Conservation (phyloP, 2,797 vertebrate species). For the Fistularia tabacaria region DNA sequence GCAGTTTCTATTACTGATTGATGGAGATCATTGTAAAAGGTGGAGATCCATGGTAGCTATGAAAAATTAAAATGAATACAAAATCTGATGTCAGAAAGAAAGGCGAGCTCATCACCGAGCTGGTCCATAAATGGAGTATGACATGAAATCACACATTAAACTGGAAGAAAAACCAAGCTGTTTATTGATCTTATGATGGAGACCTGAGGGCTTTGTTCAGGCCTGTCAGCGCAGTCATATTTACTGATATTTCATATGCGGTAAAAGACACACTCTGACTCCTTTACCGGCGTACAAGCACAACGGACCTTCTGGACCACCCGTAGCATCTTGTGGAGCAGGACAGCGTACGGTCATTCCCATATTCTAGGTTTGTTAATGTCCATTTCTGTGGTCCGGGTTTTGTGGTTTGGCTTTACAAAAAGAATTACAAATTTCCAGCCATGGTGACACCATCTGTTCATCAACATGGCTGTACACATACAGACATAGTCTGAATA, state of each 20-base stretch:
- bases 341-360: not conserved
- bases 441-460: constrained; percentile 4
- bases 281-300: constrained; percentile 14
- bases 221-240: constrained; percentile 22
- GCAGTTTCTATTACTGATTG: too few species aligned
- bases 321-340: constrained; percentile 7
- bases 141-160: constrained; percentile 29
- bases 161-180: constrained; percentile 37
- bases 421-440: constrained; percentile 34
- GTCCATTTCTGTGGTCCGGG: constrained; percentile 22
- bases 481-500: constrained; percentile 61
- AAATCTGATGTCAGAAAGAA: constrained; percentile 9
- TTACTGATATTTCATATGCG: constrained; percentile 21
- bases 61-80: too few species aligned
- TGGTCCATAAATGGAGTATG: not conserved
- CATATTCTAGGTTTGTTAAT: not conserved
- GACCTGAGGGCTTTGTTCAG: constrained; percentile 22
- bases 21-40: too few species aligned
- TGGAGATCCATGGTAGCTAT: too few species aligned
- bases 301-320: constrained; percentile 10
- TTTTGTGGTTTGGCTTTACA: constrained; percentile 35
- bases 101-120: constrained; percentile 25
- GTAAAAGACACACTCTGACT: constrained; percentile 4
- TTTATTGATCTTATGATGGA: constrained; percentile 56
- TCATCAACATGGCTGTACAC: not conserved